Evolutionary conservation across 2,888 invertebrate species (phyloP), one percentile per base, ranked within the genome.

Genomic region (Abscondita cerata): DNA sequence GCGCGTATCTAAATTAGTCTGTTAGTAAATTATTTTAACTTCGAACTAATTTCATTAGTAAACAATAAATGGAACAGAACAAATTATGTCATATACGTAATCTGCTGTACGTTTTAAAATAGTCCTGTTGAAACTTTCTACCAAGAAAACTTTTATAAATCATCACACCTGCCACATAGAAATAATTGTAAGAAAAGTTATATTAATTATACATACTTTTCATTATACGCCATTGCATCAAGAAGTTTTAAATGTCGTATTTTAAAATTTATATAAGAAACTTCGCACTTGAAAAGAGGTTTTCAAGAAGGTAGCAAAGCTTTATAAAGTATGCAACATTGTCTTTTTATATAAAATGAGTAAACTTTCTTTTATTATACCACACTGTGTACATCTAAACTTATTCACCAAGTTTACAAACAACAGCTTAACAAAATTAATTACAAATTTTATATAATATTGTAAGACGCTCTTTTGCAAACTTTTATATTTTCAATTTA

Each of bases 331-430:
- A 59, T 44, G 47, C 38, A 33, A 52, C 47, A 31, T 52, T 59
- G 59, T 59, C 59, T 59, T 52, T 58, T 47, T 59, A 47, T 40
- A 40, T 36, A 53, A 48, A 52, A 59, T 41, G 48, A 59, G 59
- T 59, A 59, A 59, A 59, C 59, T 59, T 59, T 59, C 59, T 59
- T 59, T 58, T 48, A 33, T 59, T 59, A 59, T 47, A 46, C 34
- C 33, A n/a, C 52, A 16, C 34, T 36, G 48, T 50, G 48, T 50
- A 56, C 38, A 48, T 56, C 48, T 48, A 25, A 50, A 50, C 56
- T 50, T 50, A 50, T 56, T 56, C 12, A 13, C 41, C 1, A 44
- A 11, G 11, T 44, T 44, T 18, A 18, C 3, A 19, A 13, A 44
- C 44, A 18, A 16, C 18, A 44, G 18, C 8, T 44, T 44, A 44